These are phyloP conservation scores for Delia radicum DNA, from an alignment of 1,140 invertebrate species.

Conservation along the genomic window DNA sequence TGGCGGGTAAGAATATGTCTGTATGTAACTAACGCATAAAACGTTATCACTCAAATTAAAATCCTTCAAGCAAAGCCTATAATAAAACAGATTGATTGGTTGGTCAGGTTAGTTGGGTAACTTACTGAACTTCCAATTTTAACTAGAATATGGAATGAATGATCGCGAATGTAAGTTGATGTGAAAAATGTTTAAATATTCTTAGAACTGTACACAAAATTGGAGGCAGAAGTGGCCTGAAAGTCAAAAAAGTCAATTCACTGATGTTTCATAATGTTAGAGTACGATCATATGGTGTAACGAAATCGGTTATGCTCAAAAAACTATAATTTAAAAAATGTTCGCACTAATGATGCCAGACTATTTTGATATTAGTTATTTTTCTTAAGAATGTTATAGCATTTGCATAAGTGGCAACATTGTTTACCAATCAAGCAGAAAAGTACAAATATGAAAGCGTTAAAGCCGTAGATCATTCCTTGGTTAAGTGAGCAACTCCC, in stretches of 20 bases:
- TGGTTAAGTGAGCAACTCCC: constrained; percentile 21
- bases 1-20: no score
- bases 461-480: constrained; percentile 20
- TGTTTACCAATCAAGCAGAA: not conserved
- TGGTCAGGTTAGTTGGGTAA: not conserved
- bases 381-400: not conserved
- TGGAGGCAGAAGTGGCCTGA: not conserved
- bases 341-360: not conserved
- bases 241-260: constrained; percentile 13
- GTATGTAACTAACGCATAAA: not conserved
- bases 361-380: not conserved
- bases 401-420: not conserved
- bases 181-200: no score
- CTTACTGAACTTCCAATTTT: not conserved
- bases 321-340: not conserved
- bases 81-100: not conserved
- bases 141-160: not conserved
- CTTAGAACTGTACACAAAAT: not conserved
- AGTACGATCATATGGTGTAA: not conserved
- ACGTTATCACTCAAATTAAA: constrained; percentile 18
- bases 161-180: not conserved
- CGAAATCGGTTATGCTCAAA: constrained; percentile 5
- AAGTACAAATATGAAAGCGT: not conserved
- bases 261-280: constrained; percentile 6
- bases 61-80: not conserved